Conservation (phyloP, 1,140 invertebrate genomes). For the Muscidifurax raptorellus region DNA sequence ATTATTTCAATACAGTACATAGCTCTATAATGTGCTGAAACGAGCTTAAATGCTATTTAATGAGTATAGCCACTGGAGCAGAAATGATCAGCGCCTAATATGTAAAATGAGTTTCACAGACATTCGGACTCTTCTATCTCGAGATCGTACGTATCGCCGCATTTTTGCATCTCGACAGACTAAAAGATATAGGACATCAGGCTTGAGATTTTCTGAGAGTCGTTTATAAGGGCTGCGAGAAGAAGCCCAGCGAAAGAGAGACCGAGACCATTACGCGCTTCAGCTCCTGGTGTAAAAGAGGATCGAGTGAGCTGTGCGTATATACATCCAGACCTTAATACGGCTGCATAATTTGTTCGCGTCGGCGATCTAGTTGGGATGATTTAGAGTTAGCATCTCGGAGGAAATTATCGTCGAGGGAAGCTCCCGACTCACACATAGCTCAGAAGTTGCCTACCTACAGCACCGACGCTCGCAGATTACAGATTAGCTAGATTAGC, state of each 20-base stretch:
- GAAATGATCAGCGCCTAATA: too few species aligned
- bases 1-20: too few species aligned
- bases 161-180: too few species aligned
- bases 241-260: not conserved
- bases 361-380: slow-evolving; percentile 39
- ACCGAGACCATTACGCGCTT: not conserved
- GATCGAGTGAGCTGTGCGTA: not conserved
- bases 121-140: too few species aligned
- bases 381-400: slow-evolving; percentile 25
- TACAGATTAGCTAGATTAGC: slow-evolving; percentile 23
- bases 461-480: not conserved
- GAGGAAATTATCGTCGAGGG: slow-evolving; percentile 36
- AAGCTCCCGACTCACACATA: not conserved
- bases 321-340: not conserved
- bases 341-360: slow-evolving; percentile 32
- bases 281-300: not conserved
- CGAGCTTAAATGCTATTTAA: too few species aligned
- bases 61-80: too few species aligned
- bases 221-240: too few species aligned
- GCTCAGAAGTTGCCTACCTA: not conserved
- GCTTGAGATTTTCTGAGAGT: too few species aligned
- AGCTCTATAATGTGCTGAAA: too few species aligned
- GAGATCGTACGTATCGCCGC: too few species aligned
- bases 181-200: too few species aligned
- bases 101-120: too few species aligned